phyloP scores from a whole-genome alignment of 2,888 invertebrate genomes.

The Tortricodes alternella region DNA sequence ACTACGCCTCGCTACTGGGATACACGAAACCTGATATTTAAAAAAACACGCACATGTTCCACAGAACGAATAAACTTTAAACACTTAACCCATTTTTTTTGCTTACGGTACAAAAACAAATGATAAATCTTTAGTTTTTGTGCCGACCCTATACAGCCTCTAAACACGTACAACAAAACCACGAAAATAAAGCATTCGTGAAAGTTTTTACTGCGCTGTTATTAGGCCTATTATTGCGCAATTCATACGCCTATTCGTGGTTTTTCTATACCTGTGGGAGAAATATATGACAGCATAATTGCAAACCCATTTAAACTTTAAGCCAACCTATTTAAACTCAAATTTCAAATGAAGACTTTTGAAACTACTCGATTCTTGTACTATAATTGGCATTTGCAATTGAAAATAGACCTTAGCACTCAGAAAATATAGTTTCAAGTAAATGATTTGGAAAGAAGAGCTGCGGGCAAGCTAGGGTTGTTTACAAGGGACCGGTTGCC shows the following conservation, averaged over 20 bases:
- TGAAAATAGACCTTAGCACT: slow-evolving; percentile 4
- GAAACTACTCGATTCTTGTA: slow-evolving; percentile 18
- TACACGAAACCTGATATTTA: slow-evolving; percentile 32
- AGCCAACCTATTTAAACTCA: rapidly evolving
- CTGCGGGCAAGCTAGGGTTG: slow-evolving; percentile 38
- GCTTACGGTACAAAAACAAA: slow-evolving; percentile 55
- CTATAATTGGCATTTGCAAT: background rate
- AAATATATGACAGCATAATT: slow-evolving; percentile 44
- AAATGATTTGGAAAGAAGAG: slow-evolving; percentile 33
- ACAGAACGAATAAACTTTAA: slow-evolving; percentile 64
- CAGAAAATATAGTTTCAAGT: background rate
- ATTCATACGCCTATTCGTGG: no score
- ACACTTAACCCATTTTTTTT: slow-evolving; percentile 73
- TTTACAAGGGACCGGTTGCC: slow-evolving; percentile 56
- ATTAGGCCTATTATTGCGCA: no score
- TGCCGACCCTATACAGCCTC: slow-evolving; percentile 40
- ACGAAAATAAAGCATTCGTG: no score
- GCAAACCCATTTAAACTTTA: slow-evolving; percentile 37
- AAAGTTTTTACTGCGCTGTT: no score
- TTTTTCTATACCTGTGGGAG: slow-evolving; percentile 49
- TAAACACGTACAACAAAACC: slow-evolving; percentile 46
- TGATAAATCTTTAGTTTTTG: slow-evolving; percentile 62
- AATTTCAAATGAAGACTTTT: background rate
- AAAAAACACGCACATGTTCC: slow-evolving; percentile 46
- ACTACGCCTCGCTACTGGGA: slow-evolving; percentile 14